These are phyloP conservation scores for Ennomos quercinarius DNA, from an alignment of 2,888 invertebrate species.

Conservation along the genomic window DNA sequence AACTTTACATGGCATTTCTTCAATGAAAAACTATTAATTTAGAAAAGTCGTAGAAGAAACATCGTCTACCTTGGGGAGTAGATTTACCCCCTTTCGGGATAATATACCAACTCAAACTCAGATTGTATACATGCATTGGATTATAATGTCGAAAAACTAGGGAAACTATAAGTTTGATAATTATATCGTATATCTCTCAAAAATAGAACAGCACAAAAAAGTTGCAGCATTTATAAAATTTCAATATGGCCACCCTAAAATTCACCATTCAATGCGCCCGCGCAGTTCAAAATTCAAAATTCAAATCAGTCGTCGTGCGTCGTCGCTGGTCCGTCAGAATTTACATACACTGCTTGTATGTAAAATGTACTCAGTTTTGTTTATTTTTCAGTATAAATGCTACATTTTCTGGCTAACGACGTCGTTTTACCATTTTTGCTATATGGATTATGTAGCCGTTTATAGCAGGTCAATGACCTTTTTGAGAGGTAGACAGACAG, in stretches of 20 bases:
- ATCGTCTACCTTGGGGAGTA: too few relatives aligned
- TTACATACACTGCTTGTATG: slow-evolving; percentile 77
- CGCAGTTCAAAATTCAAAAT: slow-evolving; percentile 75
- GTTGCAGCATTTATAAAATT: slow-evolving; percentile 10
- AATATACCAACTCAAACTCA: too few relatives aligned
- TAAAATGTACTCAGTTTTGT: slow-evolving; percentile 53
- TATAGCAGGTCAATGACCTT: slow-evolving; percentile 25
- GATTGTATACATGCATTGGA: too few relatives aligned
- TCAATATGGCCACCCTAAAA: slow-evolving; percentile 48
- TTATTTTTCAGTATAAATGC: slow-evolving; percentile 63
- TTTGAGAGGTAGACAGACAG: background rate
- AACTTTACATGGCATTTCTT: too few relatives aligned
- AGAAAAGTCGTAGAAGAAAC: too few relatives aligned
- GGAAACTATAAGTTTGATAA: too few relatives aligned
- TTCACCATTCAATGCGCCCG: slow-evolving; percentile 76
- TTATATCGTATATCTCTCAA: too few relatives aligned
- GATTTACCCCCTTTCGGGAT: too few relatives aligned
- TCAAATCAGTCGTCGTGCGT: slow-evolving; percentile 79
- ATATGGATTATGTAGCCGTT: slow-evolving; percentile 16
- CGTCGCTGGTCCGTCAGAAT: slow-evolving; percentile 67
- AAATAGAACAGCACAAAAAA: too few relatives aligned
- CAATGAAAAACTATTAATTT: too few relatives aligned
- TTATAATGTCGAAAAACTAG: too few relatives aligned
- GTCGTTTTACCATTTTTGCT: slow-evolving; percentile 65
- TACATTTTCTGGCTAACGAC: slow-evolving; percentile 72